Conservation (phyloP, 2,113 vertebrate species). For the Burhinus oedicnemus region DNA sequence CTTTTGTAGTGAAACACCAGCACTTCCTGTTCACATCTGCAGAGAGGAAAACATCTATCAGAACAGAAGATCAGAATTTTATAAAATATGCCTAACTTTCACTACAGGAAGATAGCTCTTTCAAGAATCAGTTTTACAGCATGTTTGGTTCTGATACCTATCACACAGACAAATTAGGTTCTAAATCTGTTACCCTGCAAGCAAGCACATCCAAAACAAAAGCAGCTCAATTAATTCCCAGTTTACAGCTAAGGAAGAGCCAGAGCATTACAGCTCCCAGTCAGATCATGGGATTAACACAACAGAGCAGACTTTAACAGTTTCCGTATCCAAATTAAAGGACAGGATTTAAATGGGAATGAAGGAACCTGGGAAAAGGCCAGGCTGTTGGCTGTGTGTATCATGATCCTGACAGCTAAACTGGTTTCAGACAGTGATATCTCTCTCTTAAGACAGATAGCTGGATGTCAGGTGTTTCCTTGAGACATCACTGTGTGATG, state of each 20-base stretch:
- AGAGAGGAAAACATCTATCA: background rate
- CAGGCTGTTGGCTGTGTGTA: background rate
- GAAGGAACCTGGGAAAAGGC: background rate
- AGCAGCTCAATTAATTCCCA: background rate
- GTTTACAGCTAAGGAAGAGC: background rate
- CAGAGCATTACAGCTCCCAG: background rate
- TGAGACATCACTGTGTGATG: background rate
- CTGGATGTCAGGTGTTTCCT: background rate
- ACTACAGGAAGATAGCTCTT: background rate
- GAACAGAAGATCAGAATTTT: background rate
- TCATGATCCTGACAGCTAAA: background rate
- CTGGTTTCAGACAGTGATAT: background rate
- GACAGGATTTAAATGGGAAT: background rate
- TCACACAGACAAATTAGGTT: background rate
- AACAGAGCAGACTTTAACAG: background rate
- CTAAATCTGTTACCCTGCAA: background rate
- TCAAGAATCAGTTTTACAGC: background rate
- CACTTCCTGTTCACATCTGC: constrained; percentile 98
- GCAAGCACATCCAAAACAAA: background rate
- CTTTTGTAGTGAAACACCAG: constrained; percentile 96
- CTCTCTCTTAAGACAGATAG: background rate
- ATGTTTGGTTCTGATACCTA: background rate
- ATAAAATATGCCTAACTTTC: background rate
- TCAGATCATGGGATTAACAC: background rate
- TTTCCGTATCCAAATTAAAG: background rate